Evolutionary conservation across 1,140 invertebrate species (phyloP), one percentile per base, ranked within the genome.

Genomic region (Adelges cooleyi): DNA sequence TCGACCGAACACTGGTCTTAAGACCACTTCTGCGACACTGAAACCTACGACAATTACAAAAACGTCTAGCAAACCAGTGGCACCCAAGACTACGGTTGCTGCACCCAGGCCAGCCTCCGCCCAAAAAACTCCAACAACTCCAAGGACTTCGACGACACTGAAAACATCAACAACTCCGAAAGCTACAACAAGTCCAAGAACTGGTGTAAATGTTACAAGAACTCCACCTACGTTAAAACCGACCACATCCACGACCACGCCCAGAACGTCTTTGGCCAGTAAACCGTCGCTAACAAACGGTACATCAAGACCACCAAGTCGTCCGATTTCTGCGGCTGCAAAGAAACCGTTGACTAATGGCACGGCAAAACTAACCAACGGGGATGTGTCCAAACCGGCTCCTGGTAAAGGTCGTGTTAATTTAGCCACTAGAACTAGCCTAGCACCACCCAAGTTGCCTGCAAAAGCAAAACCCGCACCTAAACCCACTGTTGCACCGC

Each of bases 121-220:
- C 2, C 48, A 65, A 22, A 62, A 50, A 44, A 68, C 56, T 25
- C 66, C 67, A n/a, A 67, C 67, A 13, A 66, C 65, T 25, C 25
- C 27, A 1, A 68, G 56, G 36, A 38, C 67, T 27, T 9, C 56
- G 13, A 29, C 11, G 1, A 13, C 46, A 18, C 25, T 29, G 33
- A 68, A 46, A 25, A 29, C 29, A 11, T 0, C 33, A 40, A 29
- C 49, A 42, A 44, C 36, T 20, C 13, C 49, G 15, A 62, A 48
- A 62, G 20, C 56, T 15, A 44, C 9, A 46, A 22, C 23, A 18
- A 56, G 22, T 13, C 56, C 56, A n/a, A 23, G 56, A 15, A 33
- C 42, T 8, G 42, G 40, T 0, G 29, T 27, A 22, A 20, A 29
- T 4, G 17, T 20, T 46, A 62, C 17, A 6, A 62, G 46, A 17